Evolutionary conservation across 2,113 vertebrate species (phyloP).

Genomic region (Rhineura floridana): DNA sequence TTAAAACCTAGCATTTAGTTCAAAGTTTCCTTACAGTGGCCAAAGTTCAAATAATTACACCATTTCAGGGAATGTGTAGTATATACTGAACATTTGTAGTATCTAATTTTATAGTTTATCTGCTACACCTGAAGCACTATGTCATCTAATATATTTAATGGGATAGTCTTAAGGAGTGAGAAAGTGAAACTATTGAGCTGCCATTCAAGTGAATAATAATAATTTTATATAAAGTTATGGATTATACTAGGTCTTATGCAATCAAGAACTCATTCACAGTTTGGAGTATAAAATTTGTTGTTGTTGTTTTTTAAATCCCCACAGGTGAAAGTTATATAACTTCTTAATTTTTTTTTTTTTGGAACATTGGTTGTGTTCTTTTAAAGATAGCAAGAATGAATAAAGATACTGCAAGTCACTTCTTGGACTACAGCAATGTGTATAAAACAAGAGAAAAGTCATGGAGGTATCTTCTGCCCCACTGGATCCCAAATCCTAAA

Average conservation of each 20-base stretch:
- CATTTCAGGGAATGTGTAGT: conserved; percentile 25
- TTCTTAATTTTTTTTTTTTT: conserved; percentile 65
- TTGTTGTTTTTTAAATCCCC: no score
- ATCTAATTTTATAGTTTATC: conserved; percentile 34
- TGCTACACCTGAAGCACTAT: background rate
- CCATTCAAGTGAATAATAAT: conserved; percentile 1
- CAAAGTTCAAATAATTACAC: background rate
- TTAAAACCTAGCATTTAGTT: conserved; percentile 18
- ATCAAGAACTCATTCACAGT: background rate
- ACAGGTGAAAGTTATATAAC: conserved; percentile 54
- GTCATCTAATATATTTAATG: conserved; percentile 4
- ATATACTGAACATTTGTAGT: background rate
- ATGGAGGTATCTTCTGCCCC: conserved; percentile 69
- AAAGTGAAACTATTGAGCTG: conserved; percentile 1
- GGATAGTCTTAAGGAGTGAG: background rate
- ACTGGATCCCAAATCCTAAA: conserved; percentile 68
- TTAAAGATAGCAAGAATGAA: conserved; percentile 60
- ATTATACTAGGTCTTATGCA: conserved; percentile 15
- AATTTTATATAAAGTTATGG: background rate
- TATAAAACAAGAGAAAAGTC: conserved; percentile 69
- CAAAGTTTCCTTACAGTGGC: conserved; percentile 4
- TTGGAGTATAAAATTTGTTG: conserved; percentile 20
- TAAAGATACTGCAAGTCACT: conserved; percentile 68
- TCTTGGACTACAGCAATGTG: conserved; percentile 66
- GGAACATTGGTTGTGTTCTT: conserved; percentile 46